Conservation (phyloP, 2,888 invertebrate species). For the Tiliacea aurago region DNA sequence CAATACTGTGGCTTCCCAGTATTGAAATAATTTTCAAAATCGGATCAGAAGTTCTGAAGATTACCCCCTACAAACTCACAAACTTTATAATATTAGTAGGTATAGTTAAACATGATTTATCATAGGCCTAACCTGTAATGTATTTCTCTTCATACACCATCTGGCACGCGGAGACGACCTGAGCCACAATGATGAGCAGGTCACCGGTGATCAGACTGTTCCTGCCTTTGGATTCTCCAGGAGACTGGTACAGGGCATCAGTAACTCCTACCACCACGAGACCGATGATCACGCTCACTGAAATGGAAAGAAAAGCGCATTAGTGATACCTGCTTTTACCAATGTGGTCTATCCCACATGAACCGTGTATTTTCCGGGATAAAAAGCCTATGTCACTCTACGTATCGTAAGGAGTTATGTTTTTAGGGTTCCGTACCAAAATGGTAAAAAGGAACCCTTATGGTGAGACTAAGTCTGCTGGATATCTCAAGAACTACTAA, state of each 20-base stretch:
- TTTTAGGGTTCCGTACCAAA: too few species aligned
- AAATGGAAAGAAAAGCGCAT: constrained; percentile 44
- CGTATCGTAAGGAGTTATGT: too few species aligned
- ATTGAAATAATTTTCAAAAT: too few species aligned
- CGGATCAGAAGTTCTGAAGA: too few species aligned
- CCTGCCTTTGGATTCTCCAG: constrained; percentile 84
- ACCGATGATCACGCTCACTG: constrained; percentile 92
- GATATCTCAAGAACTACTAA: too few species aligned
- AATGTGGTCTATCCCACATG: not conserved
- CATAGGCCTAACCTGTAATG: constrained; percentile 89
- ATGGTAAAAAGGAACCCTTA: too few species aligned
- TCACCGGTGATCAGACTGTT: constrained; percentile 96
- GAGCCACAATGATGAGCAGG: constrained; percentile 93
- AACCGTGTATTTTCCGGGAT: not conserved
- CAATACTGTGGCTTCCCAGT: too few species aligned
- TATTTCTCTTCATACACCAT: constrained; percentile 99
- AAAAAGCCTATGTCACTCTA: not conserved
- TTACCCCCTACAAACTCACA: too few species aligned
- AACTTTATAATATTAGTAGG: too few species aligned
- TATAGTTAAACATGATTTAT: not conserved
- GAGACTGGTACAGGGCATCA: constrained; percentile 91
- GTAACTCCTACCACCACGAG: constrained; percentile 93
- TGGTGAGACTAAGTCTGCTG: too few species aligned
- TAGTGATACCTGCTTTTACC: not conserved
- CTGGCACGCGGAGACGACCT: constrained; percentile 96